Conservation (phyloP, 2,113 vertebrate species). For the Ophiodon elongatus region DNA sequence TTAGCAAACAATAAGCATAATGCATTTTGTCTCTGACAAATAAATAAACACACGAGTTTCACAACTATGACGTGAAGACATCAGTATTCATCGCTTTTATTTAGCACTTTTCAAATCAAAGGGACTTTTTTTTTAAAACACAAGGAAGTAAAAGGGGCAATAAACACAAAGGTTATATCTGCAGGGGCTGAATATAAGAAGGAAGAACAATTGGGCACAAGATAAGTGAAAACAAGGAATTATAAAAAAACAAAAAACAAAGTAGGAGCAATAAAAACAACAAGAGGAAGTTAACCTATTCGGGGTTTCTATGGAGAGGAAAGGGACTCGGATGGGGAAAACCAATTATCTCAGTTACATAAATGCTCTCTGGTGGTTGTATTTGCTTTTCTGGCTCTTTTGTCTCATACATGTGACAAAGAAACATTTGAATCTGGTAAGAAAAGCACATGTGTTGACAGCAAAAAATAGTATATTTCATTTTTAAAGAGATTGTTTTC, state of each 20-base stretch:
- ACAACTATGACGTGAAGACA: not conserved
- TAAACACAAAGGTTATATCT: no score
- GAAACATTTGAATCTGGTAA: not conserved
- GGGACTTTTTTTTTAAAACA: not conserved
- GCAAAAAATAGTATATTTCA: not conserved
- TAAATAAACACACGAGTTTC: not conserved
- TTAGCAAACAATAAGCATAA: not conserved
- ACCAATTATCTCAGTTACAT: not conserved
- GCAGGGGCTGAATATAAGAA: no score
- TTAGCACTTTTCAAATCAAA: not conserved
- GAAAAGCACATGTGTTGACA: not conserved
- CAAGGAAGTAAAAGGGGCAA: not conserved
- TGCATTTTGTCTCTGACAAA: not conserved
- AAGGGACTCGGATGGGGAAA: constrained; percentile 2
- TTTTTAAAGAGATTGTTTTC: not conserved
- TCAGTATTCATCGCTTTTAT: not conserved
- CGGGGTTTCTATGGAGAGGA: not conserved
- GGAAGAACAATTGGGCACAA: not conserved
- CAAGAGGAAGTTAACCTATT: not conserved
- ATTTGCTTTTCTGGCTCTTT: not conserved
- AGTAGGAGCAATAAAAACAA: not conserved
- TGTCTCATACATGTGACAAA: not conserved
- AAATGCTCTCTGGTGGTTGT: not conserved
- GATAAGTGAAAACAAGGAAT: not conserved
- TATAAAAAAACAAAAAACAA: not conserved